phyloP scores from a whole-genome alignment of 2,797 vertebrate genomes.

The Emydoidea blandingii region DNA sequence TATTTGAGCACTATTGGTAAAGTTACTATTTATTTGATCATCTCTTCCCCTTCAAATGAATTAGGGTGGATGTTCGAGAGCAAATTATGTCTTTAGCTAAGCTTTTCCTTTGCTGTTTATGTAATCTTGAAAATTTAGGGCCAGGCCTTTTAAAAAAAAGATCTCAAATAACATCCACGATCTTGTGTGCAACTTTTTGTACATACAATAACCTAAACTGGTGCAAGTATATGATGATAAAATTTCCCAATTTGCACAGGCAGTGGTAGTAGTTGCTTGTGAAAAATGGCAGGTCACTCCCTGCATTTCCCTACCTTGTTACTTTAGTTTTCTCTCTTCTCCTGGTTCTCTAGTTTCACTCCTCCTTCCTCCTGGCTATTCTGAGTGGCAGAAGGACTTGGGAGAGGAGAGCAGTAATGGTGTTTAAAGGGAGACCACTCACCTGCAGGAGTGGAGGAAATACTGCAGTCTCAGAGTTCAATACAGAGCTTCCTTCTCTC shows the following conservation, averaged over 20 bases:
- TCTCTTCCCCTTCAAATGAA: not conserved
- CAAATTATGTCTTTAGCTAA: not conserved
- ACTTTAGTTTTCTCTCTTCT: not conserved
- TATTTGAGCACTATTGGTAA: not conserved
- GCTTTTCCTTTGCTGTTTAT: rapidly evolving
- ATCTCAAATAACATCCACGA: not conserved
- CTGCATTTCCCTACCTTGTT: rapidly evolving
- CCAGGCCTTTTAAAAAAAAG: not conserved
- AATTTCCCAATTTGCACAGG: rapidly evolving
- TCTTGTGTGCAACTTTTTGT: not conserved
- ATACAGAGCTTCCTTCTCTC: not conserved
- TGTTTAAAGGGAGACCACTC: rapidly evolving
- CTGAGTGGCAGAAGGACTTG: rapidly evolving
- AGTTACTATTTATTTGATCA: not conserved
- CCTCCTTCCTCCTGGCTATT: not conserved
- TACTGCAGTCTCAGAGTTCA: not conserved
- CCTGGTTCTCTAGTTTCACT: not conserved
- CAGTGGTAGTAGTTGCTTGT: rapidly evolving
- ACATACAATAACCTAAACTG: not conserved
- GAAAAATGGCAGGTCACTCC: not conserved
- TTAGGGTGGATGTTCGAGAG: not conserved
- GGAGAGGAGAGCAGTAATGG: not conserved
- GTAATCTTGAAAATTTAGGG: not conserved
- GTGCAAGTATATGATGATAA: not conserved
- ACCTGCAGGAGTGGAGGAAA: not conserved